Evolutionary conservation across 2,113 vertebrate species (phyloP), one percentile per base, ranked within the genome.

Genomic region (Chloropsis hardwickii): DNA sequence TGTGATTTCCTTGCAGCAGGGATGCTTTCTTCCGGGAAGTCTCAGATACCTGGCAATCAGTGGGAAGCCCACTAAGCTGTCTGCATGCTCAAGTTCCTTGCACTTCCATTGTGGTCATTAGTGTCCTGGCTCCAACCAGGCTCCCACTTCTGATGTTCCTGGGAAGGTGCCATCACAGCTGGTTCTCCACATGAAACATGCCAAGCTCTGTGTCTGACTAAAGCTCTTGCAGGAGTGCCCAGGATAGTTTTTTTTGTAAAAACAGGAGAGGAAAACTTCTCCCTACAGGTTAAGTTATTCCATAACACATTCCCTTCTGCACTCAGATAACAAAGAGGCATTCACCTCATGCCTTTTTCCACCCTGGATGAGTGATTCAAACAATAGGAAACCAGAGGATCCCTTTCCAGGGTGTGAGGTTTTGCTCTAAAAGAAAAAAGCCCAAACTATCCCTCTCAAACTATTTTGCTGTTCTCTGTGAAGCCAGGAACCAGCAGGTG

Each of bases 121-220:
- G 23, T 64, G 25, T 65, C 44, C 80, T 5, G 2, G 15, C 39
- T 89, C 50, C 35, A 42, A 11, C 8, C 22, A 44, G 66, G 21
- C 40, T 82, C 48, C 54, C 28, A 14, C 12, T 64, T 51, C 28
- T 40, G 58, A 44, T 72, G 31, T 70, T 77, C 61, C 45, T 81
- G 51, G 69, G 80, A 53, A 84, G 50, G 27, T 70, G 23, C 39
- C 33, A 15, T 71, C 42, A 28, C 23, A 78, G 35, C 57, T 14
- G 17, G 24, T 78, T 20, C 39, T 66, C 45, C 71, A 53, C 2
- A 0, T 18, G 35, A 40, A 83, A 33, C 0, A 0, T 45, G 25
- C 67, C 50, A 66, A n/a, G 64, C 15, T 74, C 15, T 1, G 2
- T 8, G 8, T n/a, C 29, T 62, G 31, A 22, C 44, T 44, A 61